A percentile compares a stretch with the other conserved stretches of the same genome.
Conservation (phyloP, 2,888 invertebrate genomes). For the Meta bourneti region DNA sequence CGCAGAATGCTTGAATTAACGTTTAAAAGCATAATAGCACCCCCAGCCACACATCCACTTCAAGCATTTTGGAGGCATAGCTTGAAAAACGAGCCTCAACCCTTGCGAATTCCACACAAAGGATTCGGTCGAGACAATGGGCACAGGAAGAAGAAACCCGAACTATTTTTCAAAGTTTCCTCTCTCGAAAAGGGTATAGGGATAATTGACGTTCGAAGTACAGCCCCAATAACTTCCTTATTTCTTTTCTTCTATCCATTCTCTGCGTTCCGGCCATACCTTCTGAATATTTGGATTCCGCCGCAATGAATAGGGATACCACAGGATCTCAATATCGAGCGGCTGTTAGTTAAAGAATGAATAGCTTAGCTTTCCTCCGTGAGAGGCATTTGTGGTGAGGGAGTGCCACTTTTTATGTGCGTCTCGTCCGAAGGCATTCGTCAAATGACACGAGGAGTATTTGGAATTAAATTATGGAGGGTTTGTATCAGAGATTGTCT, state of each 20-base stretch:
- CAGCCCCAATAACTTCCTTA: constrained; percentile 9
- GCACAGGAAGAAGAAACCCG: neutral
- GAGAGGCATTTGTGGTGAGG: neutral
- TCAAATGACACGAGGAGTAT: neutral
- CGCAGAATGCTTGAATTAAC: too few species aligned
- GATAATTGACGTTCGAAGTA: constrained; percentile 52
- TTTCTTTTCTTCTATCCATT: neutral
- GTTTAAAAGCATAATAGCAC: too few species aligned
- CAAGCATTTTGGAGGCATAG: too few species aligned
- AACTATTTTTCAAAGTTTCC: constrained; percentile 58
- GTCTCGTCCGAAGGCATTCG: neutral
- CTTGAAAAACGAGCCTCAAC: neutral
- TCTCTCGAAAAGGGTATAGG: neutral
- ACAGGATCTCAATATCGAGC: constrained; percentile 43
- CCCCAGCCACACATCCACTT: too few species aligned
- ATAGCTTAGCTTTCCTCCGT: constrained; percentile 9
- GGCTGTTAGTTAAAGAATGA: constrained; percentile 51
- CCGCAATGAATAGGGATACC: constrained; percentile 30
- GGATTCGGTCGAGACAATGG: neutral
- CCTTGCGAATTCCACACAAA: constrained; percentile 16
- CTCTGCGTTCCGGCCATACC: constrained; percentile 39
- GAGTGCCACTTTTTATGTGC: neutral
- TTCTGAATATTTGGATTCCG: constrained; percentile 27
- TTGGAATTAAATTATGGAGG: constrained; percentile 17
- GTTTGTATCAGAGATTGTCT: neutral